Conservation (phyloP, 1,140 invertebrate genomes). For the Carcinoscorpius rotundicauda region DNA sequence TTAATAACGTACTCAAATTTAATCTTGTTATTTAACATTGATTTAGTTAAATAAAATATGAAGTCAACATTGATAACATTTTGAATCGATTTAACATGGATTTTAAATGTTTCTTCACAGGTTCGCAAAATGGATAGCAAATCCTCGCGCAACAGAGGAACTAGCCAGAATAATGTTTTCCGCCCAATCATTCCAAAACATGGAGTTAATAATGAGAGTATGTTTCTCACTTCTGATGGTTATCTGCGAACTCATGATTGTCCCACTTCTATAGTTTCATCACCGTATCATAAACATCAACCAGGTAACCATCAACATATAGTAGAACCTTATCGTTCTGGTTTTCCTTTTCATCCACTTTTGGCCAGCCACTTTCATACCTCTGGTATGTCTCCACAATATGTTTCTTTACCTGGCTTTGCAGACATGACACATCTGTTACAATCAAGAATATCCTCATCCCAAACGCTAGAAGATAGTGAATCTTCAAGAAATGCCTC, state of each 20-base stretch:
- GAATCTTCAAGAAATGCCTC: too few species aligned
- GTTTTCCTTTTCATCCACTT: constrained; percentile 15
- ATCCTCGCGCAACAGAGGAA: constrained; percentile 8
- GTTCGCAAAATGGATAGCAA: constrained; percentile 18
- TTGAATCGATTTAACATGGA: not conserved
- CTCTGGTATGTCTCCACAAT: not conserved
- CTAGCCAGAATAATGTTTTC: constrained; percentile 15
- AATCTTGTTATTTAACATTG: too few species aligned
- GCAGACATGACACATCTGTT: constrained; percentile 19
- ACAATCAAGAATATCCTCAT: constrained; percentile 7
- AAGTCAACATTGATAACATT: too few species aligned
- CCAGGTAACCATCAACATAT: too few species aligned
- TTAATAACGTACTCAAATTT: too few species aligned
- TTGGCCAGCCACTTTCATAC: not conserved
- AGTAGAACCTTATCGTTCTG: constrained; percentile 7
- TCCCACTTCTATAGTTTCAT: not conserved
- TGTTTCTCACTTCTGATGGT: not conserved
- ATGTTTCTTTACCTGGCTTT: constrained; percentile 11
- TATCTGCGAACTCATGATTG: constrained; percentile 12
- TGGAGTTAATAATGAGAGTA: constrained; percentile 13
- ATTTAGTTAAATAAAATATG: too few species aligned
- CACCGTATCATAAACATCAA: too few species aligned
- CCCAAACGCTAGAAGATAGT: too few species aligned
- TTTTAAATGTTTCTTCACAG: constrained; percentile 7
- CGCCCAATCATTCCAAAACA: constrained; percentile 24